Percentiles rank a stretch among this genome's conserved stretches.
Conservation (phyloP, 2,113 vertebrate genomes). For the Nerophis lumbriciformis region DNA sequence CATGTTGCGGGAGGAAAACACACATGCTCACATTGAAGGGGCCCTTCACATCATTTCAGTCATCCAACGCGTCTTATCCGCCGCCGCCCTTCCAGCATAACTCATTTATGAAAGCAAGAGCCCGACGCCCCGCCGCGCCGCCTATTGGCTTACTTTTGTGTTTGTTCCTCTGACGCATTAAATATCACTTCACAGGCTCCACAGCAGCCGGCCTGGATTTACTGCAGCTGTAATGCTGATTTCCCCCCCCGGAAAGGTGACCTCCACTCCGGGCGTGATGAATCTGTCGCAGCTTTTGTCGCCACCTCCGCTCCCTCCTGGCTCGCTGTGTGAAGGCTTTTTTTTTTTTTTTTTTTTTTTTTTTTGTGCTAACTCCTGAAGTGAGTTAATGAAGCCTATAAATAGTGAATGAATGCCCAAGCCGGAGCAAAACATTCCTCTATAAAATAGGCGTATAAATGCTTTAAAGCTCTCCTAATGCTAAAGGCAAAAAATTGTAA, state of each 20-base stretch:
- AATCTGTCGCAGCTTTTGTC: constrained; percentile 32
- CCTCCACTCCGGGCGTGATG: constrained; percentile 45
- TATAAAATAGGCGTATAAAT: too few relatives aligned
- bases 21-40: constrained; percentile 9
- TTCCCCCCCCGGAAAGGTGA: constrained; percentile 56
- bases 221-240: constrained; percentile 48
- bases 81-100: constrained; percentile 48
- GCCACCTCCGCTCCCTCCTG: constrained; percentile 10
- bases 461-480: too few relatives aligned
- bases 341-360: neutral
- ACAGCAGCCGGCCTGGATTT: constrained; percentile 57
- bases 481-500: too few relatives aligned
- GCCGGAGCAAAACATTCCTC: neutral
- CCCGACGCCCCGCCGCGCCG: constrained; percentile 44
- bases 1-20: constrained; percentile 32
- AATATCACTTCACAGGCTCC: constrained; percentile 40
- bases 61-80: constrained; percentile 26
- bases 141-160: constrained; percentile 57
- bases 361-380: neutral
- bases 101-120: constrained; percentile 50
- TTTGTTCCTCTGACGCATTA: constrained; percentile 47
- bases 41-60: constrained; percentile 20
- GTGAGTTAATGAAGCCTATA: constrained; percentile 5
- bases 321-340: constrained; percentile 1
- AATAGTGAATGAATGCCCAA: constrained; percentile 6